Conservation (phyloP, 2,113 vertebrate genomes). For the Seriola rivoliana region DNA sequence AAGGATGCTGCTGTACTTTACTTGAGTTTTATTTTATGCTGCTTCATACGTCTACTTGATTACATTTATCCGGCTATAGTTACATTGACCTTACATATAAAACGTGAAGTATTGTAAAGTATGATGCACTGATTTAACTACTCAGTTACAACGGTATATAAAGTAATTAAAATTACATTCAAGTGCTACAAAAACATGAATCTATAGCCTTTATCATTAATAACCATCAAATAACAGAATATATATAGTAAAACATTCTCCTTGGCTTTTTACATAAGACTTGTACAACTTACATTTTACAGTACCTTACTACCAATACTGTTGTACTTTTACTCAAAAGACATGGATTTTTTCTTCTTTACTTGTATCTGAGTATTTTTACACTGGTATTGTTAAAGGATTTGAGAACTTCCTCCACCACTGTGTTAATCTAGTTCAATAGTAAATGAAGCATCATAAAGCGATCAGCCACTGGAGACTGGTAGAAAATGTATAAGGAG, state of each 20-base stretch:
- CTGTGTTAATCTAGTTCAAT: neutral
- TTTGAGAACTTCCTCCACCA: neutral
- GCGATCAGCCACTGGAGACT: neutral
- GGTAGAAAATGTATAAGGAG: conserved; percentile 1
- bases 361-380: too few relatives aligned
- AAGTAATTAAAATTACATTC: neutral
- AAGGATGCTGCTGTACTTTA: neutral
- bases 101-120: neutral
- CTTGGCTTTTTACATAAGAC: too few relatives aligned
- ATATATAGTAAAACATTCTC: too few relatives aligned
- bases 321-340: too few relatives aligned
- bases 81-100: neutral
- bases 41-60: neutral
- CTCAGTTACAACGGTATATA: neutral
- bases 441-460: neutral
- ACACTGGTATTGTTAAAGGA: too few relatives aligned
- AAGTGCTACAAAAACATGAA: neutral
- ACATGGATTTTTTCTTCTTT: too few relatives aligned
- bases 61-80: neutral
- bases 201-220: neutral
- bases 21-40: neutral
- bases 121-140: neutral
- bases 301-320: too few relatives aligned
- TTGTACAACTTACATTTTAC: too few relatives aligned
- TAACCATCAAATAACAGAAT: neutral